These are phyloP conservation scores for Acridotheres tristis DNA, from an alignment of 2,797 vertebrate species.

Conservation along the genomic window DNA sequence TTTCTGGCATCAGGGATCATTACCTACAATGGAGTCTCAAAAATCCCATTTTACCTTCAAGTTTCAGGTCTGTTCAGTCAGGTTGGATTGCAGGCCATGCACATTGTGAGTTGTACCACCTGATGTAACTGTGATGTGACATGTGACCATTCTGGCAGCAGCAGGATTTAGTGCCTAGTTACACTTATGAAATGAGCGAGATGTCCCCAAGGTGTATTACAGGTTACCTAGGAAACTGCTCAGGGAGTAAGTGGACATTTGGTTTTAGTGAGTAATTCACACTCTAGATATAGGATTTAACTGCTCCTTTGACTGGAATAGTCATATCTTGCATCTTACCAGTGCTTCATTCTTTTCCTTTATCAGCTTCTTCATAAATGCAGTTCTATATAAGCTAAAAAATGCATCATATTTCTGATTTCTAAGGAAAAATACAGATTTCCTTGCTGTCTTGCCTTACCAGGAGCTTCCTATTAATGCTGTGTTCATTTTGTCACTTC, in stretches of 20 bases:
- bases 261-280: not conserved
- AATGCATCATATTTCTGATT: not conserved
- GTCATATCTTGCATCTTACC: not conserved
- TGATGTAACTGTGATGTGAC: not conserved
- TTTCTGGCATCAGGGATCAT: not conserved
- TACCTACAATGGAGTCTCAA: not conserved
- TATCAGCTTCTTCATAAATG: not conserved
- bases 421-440: not conserved
- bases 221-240: not conserved
- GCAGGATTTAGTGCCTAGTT: not conserved
- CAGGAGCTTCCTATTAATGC: not conserved
- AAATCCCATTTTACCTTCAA: not conserved
- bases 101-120: not conserved
- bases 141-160: not conserved
- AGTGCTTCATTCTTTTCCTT: not conserved
- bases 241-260: not conserved
- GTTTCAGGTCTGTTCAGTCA: not conserved
- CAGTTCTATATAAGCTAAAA: not conserved
- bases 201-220: not conserved
- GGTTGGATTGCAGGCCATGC: not conserved
- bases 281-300: not conserved
- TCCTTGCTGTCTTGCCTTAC: not conserved
- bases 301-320: not conserved
- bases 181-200: not conserved
- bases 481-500: not conserved